Evolutionary conservation across 2,888 invertebrate species (phyloP), one percentile per base, ranked within the genome.

Genomic region (Stenurella melanura): DNA sequence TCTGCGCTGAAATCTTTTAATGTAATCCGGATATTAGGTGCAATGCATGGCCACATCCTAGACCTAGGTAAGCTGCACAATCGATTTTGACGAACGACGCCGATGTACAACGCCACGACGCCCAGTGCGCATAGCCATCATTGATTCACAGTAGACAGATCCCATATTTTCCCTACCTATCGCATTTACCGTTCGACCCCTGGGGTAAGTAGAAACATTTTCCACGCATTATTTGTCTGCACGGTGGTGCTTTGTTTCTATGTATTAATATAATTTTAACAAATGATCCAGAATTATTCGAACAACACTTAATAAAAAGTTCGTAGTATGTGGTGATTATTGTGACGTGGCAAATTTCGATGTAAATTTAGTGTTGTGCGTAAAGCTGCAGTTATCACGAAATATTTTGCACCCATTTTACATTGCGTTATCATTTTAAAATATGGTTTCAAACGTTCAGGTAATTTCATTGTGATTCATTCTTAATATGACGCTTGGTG

Each of bases 101-200:
- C 21, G 61, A 26, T n/a, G 26, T 18, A 64, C 72, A 75, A 54
- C 79, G 80, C 73, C 81, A 74, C 68, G 80, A 75, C 80, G 79
- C 77, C 74, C 71, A 75, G 38, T 81, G 83, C 84, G 85, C 84
- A 82, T 75, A 78, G 75, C 71, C 81, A 70, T 81, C 83, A 85
- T 84, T 81, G 85, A 85, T 85, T 84, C 80, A 81, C 57, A 64
- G 54, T 70, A 73, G 77, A 78, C 70, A 77, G 61, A 75, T 67
- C 73, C 77, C 79, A 74, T 73, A 79, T 77, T 78, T 80, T 79
- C 78, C 54, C 76, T 66, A 69, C 76, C 76, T 66, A 69, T 75
- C 64, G 64, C 77, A 81, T 77, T 77, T 69, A 74, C 76, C 63
- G 70, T 77, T 77, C 78, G 80, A 78, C 81, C 81, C 81, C 81